Conservation (phyloP, 64 coral and sea anemone species). For the Pocillopora verrucosa region DNA sequence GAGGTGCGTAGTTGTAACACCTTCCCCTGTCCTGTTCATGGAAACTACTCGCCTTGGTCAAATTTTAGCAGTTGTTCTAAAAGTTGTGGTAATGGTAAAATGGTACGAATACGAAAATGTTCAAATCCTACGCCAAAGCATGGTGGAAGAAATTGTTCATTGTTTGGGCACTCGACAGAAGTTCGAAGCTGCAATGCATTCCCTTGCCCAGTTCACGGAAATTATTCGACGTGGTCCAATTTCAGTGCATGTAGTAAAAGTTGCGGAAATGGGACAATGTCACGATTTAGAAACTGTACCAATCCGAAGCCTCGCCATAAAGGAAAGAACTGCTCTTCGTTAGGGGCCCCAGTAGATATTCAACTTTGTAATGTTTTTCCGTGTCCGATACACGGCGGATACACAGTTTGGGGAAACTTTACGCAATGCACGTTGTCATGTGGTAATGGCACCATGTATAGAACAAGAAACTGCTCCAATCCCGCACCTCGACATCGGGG, state of each 20-base stretch:
- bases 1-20: constrained; percentile 34
- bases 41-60: constrained; percentile 48
- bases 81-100: constrained; percentile 53
- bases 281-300: constrained; percentile 54
- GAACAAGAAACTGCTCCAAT: constrained; percentile 43
- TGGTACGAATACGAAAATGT: constrained; percentile 47
- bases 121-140: constrained; percentile 41
- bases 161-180: constrained; percentile 18
- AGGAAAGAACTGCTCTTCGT: constrained; percentile 47
- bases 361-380: constrained; percentile 45
- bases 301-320: constrained; percentile 45
- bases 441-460: constrained; percentile 38
- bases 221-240: constrained; percentile 52
- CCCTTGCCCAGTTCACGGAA: constrained; percentile 46
- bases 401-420: constrained; percentile 53
- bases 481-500: constrained; percentile 41
- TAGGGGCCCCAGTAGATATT: constrained; percentile 49
- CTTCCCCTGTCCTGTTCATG: constrained; percentile 38
- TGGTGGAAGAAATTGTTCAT: constrained; percentile 51
- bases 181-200: constrained; percentile 40
- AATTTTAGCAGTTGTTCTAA: constrained; percentile 36
- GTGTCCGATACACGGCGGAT: constrained; percentile 71
- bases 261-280: constrained; percentile 53
- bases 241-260: constrained; percentile 70
- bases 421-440: constrained; percentile 25